Evolutionary conservation across 2,797 vertebrate species (phyloP), one percentile per base, ranked within the genome.

Genomic region (Epinephelus malabaricus): DNA sequence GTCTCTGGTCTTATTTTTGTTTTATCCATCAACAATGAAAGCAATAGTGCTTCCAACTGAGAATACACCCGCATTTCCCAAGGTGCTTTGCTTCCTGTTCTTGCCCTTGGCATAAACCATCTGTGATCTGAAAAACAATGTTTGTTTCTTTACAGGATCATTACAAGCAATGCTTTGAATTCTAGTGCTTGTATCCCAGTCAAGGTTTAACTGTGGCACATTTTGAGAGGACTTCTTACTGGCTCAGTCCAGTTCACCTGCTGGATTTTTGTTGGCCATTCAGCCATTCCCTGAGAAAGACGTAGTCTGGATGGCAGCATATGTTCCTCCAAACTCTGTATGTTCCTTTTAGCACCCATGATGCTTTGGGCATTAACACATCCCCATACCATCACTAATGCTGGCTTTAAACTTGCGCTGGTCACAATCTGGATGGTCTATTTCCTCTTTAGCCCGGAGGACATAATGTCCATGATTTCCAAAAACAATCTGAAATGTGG

Each of bases 51-150:
- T 10, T 51, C 47, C 73, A 53, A 53, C 46, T 63, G 64, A 81
- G 71, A 78, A 19, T 30, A 71, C 47, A 75, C 17, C 3, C 13
- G 23, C 19, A 13, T 75, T 74, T 78, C 82, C 76, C 77, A 78
- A 56, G 63, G 50, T 83, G 70, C 62, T 49, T 61, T 68, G 45
- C 67, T 67, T 76, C 51, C 34, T 71, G 27, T 67, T 76, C 23
- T 66, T 79, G 72, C 56, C 75, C 53, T 73, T 74, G 75, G 75
- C 72, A 67, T 59, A 63, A 75, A 74, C 65, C 62, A 43, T 45
- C 64, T 69, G 7, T 58, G 45, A 73, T 67, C 27, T 67, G 27
- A 69, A 27, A 72, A 74, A 82, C 14, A 74, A 40, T 45, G 54
- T 76, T 74, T 69, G 49, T 43, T 62, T 30, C 17, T 53, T 53